These are phyloP conservation scores for Microtus montanus DNA, from an alignment of 2,113 vertebrate species.

Conservation along the genomic window DNA sequence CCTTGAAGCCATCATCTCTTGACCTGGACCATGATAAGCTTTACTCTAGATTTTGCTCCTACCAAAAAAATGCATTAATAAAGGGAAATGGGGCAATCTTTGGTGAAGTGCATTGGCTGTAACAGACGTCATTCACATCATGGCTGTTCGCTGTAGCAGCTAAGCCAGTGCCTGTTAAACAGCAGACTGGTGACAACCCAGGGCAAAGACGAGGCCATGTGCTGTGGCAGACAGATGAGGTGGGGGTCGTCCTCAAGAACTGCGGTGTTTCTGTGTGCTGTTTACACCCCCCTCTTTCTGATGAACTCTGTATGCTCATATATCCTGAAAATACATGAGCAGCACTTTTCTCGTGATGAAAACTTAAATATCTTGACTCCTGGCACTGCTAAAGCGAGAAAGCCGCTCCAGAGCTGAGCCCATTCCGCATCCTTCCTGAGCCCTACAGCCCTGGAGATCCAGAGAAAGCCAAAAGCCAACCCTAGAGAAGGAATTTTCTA, in stretches of 20 bases:
- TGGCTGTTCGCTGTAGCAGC: neutral
- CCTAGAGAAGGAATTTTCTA: neutral
- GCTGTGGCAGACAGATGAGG: rapidly evolving
- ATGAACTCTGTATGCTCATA: neutral
- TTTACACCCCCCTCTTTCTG: neutral
- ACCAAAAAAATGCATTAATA: neutral
- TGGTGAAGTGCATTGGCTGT: neutral
- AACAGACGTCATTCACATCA: neutral
- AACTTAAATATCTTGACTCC: neutral
- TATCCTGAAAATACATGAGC: neutral
- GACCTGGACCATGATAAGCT: neutral
- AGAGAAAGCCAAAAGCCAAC: neutral
- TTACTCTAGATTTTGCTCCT: neutral
- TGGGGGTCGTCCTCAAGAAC: no score
- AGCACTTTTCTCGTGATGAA: neutral
- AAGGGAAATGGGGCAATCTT: neutral
- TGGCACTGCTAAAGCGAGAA: neutral
- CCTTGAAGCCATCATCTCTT: neutral
- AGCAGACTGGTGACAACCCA: rapidly evolving
- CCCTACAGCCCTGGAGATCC: neutral
- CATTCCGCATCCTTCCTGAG: neutral
- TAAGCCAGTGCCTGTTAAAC: no score
- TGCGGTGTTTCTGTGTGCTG: neutral
- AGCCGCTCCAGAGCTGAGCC: neutral
- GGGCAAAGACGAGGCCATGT: rapidly evolving